phyloP scores from a whole-genome alignment of 2,888 invertebrate genomes.

The Epinotia demarniana region DNA sequence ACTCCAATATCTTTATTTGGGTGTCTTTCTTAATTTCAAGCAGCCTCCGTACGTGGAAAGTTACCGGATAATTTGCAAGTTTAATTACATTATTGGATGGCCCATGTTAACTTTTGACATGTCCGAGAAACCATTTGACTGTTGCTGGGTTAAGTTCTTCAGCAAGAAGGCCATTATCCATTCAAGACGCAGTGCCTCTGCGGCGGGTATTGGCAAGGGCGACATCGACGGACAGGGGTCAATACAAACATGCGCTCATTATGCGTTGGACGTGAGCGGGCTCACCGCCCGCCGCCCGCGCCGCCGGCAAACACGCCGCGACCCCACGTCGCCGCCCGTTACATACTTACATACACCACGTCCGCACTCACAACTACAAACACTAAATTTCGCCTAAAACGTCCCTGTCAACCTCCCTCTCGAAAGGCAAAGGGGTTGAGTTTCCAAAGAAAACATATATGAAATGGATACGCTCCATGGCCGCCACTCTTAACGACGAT shows the following conservation, averaged over 20 bases:
- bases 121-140: constrained; percentile 10
- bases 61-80: neutral
- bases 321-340: constrained; percentile 48
- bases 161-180: constrained; percentile 46
- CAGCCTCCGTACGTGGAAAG: neutral
- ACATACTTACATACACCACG: constrained; percentile 39
- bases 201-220: constrained; percentile 50
- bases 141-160: constrained; percentile 17
- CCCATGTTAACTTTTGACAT: neutral
- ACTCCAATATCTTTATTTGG: neutral
- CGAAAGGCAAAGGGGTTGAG: constrained; percentile 21
- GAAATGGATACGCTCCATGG: neutral
- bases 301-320: constrained; percentile 51
- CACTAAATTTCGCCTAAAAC: constrained; percentile 37
- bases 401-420: constrained; percentile 32
- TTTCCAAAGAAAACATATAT: constrained; percentile 12
- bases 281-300: constrained; percentile 48
- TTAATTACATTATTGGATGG: neutral
- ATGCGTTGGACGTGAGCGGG: constrained; percentile 58
- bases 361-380: constrained; percentile 41
- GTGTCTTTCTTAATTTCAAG: neutral
- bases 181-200: constrained; percentile 49
- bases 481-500: neutral
- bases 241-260: constrained; percentile 65
- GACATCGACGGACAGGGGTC: constrained; percentile 57